Conservation (phyloP, 2,888 invertebrate species). For the Thumatha senex region DNA sequence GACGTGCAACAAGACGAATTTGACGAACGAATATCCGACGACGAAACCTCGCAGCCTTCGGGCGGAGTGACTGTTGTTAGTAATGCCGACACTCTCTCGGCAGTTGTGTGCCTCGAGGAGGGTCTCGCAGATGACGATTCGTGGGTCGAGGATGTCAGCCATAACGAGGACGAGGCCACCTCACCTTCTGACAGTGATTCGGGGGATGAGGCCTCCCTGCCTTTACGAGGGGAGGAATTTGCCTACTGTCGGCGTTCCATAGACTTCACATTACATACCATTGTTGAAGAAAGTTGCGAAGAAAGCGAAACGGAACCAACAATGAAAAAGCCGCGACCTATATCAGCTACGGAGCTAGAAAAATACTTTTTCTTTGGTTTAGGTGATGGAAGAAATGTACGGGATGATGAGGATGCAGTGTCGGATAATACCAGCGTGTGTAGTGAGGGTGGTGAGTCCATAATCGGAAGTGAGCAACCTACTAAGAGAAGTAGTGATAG, state of each 20-base stretch:
- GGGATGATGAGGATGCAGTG: constrained; percentile 85
- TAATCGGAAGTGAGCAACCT: constrained; percentile 84
- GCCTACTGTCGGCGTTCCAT: constrained; percentile 92
- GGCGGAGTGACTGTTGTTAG: constrained; percentile 87
- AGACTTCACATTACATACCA: constrained; percentile 96
- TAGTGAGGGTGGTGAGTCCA: constrained; percentile 91
- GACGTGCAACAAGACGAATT: constrained; percentile 61
- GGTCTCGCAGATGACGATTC: constrained; percentile 95
- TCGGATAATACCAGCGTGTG: constrained; percentile 94
- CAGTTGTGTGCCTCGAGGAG: constrained; percentile 90
- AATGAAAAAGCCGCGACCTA: constrained; percentile 85
- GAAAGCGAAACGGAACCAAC: constrained; percentile 93
- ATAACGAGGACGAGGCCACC: constrained; percentile 89
- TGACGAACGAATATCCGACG: constrained; percentile 73
- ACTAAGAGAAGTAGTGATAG: constrained; percentile 84
- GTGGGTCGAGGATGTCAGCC: constrained; percentile 94
- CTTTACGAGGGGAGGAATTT: constrained; percentile 91
- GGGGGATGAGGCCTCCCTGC: constrained; percentile 86
- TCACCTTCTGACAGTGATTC: constrained; percentile 87
- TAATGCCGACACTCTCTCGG: constrained; percentile 87
- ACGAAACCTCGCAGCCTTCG: constrained; percentile 75
- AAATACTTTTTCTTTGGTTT: constrained; percentile 95
- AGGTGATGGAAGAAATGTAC: constrained; percentile 86
- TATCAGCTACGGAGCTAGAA: constrained; percentile 92
- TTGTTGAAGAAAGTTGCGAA: constrained; percentile 97